These are phyloP conservation scores for Volucella bombylans DNA, from an alignment of 2,888 invertebrate species.

Conservation along the genomic window DNA sequence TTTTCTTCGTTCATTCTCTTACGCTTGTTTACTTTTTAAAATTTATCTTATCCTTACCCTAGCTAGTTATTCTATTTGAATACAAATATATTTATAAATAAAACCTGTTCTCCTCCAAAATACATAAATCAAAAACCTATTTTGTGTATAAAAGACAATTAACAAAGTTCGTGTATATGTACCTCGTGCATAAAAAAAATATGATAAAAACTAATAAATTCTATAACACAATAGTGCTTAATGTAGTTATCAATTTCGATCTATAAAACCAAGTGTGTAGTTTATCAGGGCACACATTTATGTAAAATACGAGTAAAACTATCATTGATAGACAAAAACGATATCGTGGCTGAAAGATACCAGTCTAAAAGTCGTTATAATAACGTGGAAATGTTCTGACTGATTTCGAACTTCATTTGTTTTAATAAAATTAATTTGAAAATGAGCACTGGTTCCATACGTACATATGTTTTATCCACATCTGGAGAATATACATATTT, in stretches of 20 bases:
- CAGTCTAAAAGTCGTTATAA: too few relatives aligned
- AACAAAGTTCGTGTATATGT: slow-evolving; percentile 58
- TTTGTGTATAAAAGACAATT: slow-evolving; percentile 66
- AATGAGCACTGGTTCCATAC: too few relatives aligned
- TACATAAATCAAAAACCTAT: slow-evolving; percentile 25
- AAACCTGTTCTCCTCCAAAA: slow-evolving; percentile 13
- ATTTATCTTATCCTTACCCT: slow-evolving; percentile 43
- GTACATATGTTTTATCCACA: too few relatives aligned
- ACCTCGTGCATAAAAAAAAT: slow-evolving; percentile 51
- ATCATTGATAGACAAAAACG: neutral
- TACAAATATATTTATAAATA: slow-evolving; percentile 46
- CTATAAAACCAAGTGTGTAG: neutral
- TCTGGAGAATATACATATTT: too few relatives aligned
- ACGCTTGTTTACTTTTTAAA: slow-evolving; percentile 18
- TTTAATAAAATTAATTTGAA: too few relatives aligned
- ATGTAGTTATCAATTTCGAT: slow-evolving; percentile 31
- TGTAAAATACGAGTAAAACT: too few relatives aligned
- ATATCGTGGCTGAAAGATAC: too few relatives aligned
- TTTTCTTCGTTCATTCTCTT: slow-evolving; percentile 5
- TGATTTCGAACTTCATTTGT: too few relatives aligned
- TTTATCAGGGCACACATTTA: too few relatives aligned
- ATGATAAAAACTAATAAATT: slow-evolving; percentile 27
- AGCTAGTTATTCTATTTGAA: slow-evolving; percentile 39
- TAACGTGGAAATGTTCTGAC: too few relatives aligned
- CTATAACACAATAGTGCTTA: slow-evolving; percentile 66